Base-by-base conservation (phyloP, 2,113 vertebrate genomes). In the Crotalus tigris region DNA sequence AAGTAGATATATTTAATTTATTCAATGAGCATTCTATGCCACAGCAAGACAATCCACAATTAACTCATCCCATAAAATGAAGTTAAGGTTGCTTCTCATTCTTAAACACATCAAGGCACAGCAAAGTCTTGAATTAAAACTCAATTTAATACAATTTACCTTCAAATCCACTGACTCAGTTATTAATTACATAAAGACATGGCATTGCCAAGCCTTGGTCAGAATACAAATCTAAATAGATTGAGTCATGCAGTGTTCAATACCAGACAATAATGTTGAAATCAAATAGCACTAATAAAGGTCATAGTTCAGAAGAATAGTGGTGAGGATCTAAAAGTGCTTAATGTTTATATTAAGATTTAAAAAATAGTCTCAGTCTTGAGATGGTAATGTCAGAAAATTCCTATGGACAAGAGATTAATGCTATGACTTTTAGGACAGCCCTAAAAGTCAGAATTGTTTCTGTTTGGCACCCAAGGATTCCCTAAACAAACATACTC, bases 1-100 rank as follows among this genome's bases (percentile, higher is more conserved):
- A 97, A 95, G 89, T 94, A 53, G 95, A 95, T 97, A 96, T 96
- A 95, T 92, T 95, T 96, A 97, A 96, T 96, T 97, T 96, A 96
- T 94, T 94, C 94, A 96, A 97, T 96, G 94, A 90, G 92, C 94
- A 94, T 96, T 97, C 96, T 95, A 96, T 88, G 0, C 3, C 96
- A 97, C 96, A 96, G 96, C 95, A 96, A 97, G 96, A 97, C 94
- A 96, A 96, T 96, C 94, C 91, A 95, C 95, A 97, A 97, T 97
- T 97, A 97, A 95, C 93, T 97, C 95, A 96, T 95, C 93, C 93
- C 95, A 96, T 96, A 97, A 96, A 96, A 97, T 59, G 94, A 94
- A 94, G 91, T 94, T 97, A 95, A 94, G 95, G 90, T 94, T 95
- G 75, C 92, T 96, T 92, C 94, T 54, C 33, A n/a, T 89, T 29